A percentile compares a stretch with the other conserved stretches of the same genome.
Evolutionary conservation across 2,888 invertebrate species (phyloP).

Genomic region (Coelinius sp.): DNA sequence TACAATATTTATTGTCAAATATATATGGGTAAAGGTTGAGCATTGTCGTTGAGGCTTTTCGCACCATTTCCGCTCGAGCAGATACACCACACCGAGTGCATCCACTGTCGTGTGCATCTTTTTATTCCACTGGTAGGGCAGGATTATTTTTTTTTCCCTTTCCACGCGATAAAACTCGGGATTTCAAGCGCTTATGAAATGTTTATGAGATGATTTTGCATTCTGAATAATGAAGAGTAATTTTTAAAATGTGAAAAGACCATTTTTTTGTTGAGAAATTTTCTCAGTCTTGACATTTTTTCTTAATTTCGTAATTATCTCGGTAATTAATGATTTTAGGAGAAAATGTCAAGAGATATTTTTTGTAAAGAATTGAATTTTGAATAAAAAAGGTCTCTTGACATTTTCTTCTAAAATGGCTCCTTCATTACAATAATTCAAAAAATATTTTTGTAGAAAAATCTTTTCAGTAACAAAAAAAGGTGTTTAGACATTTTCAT

Average conservation of each 20-base stretch:
- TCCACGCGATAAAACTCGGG: conserved; percentile 2
- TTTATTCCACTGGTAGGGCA: no score
- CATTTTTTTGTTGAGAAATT: not conserved
- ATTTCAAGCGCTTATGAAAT: not conserved
- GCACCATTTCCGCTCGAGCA: conserved; percentile 5
- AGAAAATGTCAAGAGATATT: no score
- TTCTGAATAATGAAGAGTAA: not conserved
- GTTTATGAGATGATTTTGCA: not conserved
- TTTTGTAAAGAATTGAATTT: no score
- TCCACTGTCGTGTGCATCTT: not conserved
- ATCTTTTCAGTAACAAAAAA: no score
- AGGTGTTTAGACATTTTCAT: no score
- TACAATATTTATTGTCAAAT: not conserved
- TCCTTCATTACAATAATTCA: no score
- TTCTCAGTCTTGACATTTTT: not conserved
- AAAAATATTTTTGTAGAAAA: no score
- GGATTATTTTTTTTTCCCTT: not conserved
- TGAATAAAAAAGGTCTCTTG: no score
- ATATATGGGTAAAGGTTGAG: not conserved
- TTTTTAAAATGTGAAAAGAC: no score
- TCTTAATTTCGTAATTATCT: no score
- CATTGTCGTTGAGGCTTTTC: conserved; percentile 13
- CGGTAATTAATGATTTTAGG: no score
- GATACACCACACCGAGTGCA: not conserved
- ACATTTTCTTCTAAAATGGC: no score